Evolutionary conservation across 1,140 invertebrate genomes (phyloP).

Genomic region (Lanistes nyassanus): DNA sequence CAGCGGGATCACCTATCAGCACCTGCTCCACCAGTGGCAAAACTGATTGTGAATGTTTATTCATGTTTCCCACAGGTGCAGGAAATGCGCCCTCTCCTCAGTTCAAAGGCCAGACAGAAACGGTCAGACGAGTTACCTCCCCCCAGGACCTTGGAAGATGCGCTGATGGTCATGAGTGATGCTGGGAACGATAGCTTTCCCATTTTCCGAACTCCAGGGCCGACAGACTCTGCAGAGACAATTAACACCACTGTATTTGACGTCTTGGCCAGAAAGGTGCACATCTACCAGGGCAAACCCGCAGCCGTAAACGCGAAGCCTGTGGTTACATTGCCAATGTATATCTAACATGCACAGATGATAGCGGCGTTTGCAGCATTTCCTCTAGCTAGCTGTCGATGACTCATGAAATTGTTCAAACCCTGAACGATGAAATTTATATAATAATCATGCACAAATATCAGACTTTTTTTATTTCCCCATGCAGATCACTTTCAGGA

Average conservation of each 20-base stretch:
- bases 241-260: conserved; percentile 25
- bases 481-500: too few relatives aligned
- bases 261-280: conserved; percentile 21
- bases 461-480: too few relatives aligned
- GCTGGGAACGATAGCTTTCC: not conserved
- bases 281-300: conserved; percentile 19
- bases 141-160: conserved; percentile 8
- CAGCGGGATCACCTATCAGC: too few relatives aligned
- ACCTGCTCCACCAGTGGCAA: too few relatives aligned
- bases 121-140: conserved; percentile 6
- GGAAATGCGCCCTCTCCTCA: conserved; percentile 3
- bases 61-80: not conserved
- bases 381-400: too few relatives aligned
- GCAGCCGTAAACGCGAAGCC: not conserved
- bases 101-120: conserved; percentile 8
- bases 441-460: too few relatives aligned
- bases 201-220: conserved; percentile 26
- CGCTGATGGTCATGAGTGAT: conserved; percentile 14
- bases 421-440: too few relatives aligned
- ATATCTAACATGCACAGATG: not conserved
- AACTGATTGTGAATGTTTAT: too few relatives aligned
- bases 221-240: conserved; percentile 16
- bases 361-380: too few relatives aligned
- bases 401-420: too few relatives aligned
- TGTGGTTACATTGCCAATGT: conserved; percentile 14